Conservation (phyloP, 2,797 vertebrate species). For the Enteromius paludinosus region DNA sequence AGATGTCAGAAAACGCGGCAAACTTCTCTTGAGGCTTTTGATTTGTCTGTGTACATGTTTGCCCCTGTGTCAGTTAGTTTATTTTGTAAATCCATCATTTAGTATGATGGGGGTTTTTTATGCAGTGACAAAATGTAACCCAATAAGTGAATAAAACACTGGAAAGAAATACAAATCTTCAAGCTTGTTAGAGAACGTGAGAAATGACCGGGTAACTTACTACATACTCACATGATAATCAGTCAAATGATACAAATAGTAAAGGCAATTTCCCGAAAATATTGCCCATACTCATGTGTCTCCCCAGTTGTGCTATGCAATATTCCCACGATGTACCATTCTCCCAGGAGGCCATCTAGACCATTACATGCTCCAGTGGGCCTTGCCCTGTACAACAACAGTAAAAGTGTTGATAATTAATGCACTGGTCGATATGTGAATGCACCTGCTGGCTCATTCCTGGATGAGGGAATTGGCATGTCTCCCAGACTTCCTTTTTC, state of each 20-base stretch:
- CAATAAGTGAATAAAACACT: conserved; percentile 10
- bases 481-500: conserved; percentile 36
- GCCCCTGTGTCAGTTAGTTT: conserved; percentile 34
- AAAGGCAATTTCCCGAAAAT: conserved; percentile 7
- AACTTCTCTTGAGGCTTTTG: conserved; percentile 44
- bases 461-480: conserved; percentile 35
- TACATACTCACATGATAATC: conserved; percentile 4
- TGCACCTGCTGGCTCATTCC: conserved; percentile 47
- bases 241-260: conserved; percentile 13
- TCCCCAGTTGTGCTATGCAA: conserved; percentile 6
- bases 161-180: background rate
- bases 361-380: conserved; percentile 38
- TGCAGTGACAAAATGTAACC: background rate
- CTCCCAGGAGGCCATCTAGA: conserved; percentile 15
- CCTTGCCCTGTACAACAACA: conserved; percentile 26
- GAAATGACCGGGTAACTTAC: background rate
- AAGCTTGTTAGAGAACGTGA: background rate
- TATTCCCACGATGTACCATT: conserved; percentile 18
- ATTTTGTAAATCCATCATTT: conserved; percentile 16
- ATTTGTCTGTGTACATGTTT: conserved; percentile 37
- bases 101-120: background rate
- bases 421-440: conserved; percentile 51
- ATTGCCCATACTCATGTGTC: conserved; percentile 2
- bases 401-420: conserved; percentile 51
- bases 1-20: conserved; percentile 51